Conservation (phyloP, 2,888 invertebrate species). For the Trichopoda pennipes region DNA sequence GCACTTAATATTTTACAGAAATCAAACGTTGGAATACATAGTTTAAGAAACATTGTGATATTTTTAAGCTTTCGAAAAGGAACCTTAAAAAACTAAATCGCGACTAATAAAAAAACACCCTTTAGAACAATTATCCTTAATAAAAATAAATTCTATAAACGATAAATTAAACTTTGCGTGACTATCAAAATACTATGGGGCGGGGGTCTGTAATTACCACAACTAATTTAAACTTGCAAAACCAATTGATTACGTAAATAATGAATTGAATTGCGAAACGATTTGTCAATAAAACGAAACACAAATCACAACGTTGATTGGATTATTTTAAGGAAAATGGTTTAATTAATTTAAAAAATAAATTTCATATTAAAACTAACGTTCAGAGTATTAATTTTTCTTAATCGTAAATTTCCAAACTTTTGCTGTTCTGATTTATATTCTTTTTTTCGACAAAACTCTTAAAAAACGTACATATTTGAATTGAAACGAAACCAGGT, state of each 20-base stretch:
- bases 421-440: background rate
- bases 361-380: background rate
- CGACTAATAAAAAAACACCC: too few species aligned
- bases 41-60: too few species aligned
- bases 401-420: background rate
- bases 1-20: too few species aligned
- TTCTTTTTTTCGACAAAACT: background rate
- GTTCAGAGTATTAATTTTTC: background rate
- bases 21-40: too few species aligned
- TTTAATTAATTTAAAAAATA: background rate
- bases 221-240: slow-evolving; percentile 10
- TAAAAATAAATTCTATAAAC: background rate
- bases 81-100: too few species aligned
- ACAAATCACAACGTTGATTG: background rate
- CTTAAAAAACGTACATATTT: background rate
- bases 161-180: slow-evolving; percentile 10
- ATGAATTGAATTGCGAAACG: background rate
- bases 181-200: background rate
- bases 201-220: background rate
- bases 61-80: too few species aligned
- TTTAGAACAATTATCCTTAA: slow-evolving; percentile 18
- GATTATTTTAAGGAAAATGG: slow-evolving; percentile 3
- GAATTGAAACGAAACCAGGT: slow-evolving; percentile 35
- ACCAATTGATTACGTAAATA: slow-evolving; percentile 29
- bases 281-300: slow-evolving; percentile 4